Percentiles rank a stretch among this genome's conserved stretches.
Conservation (phyloP, 2,113 vertebrate genomes). For the Spea bombifrons region DNA sequence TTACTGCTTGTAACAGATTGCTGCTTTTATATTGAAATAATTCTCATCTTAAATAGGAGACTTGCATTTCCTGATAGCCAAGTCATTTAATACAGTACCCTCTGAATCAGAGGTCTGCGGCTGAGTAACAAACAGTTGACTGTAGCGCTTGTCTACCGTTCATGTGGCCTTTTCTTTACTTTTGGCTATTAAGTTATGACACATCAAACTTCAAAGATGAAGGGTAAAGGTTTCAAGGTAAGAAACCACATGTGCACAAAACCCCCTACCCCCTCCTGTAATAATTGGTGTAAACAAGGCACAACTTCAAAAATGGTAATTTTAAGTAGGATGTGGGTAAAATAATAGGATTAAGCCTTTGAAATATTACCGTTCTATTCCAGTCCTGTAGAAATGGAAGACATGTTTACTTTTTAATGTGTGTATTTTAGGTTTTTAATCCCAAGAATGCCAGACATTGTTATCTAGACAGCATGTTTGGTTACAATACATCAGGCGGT, state of each 20-base stretch:
- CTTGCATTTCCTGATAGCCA: conserved; percentile 11
- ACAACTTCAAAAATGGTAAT: conserved; percentile 26
- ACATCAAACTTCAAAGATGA: conserved; percentile 35
- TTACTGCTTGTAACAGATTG: conserved; percentile 4
- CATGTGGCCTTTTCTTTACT: not conserved
- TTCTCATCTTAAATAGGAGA: conserved; percentile 2
- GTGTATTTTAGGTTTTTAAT: too few relatives aligned
- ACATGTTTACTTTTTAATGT: too few relatives aligned
- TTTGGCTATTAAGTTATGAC: conserved; percentile 26
- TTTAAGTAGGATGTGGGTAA: conserved; percentile 37
- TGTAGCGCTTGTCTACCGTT: not conserved
- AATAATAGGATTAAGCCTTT: conserved; percentile 18
- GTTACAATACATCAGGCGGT: too few relatives aligned
- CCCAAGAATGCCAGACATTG: too few relatives aligned
- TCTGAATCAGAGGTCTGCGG: conserved; percentile 41
- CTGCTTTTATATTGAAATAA: conserved; percentile 25
- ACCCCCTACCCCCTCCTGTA: not conserved
- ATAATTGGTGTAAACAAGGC: conserved; percentile 40
- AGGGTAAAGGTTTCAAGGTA: conserved; percentile 13
- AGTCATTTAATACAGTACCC: not conserved
- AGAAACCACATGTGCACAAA: conserved; percentile 20
- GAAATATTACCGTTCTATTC: conserved; percentile 11
- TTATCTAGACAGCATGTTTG: too few relatives aligned
- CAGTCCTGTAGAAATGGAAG: not conserved
- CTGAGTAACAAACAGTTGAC: conserved; percentile 25